Base-by-base conservation (phyloP, 1,140 invertebrate genomes). In the Pseudomyrmex concolor region DNA sequence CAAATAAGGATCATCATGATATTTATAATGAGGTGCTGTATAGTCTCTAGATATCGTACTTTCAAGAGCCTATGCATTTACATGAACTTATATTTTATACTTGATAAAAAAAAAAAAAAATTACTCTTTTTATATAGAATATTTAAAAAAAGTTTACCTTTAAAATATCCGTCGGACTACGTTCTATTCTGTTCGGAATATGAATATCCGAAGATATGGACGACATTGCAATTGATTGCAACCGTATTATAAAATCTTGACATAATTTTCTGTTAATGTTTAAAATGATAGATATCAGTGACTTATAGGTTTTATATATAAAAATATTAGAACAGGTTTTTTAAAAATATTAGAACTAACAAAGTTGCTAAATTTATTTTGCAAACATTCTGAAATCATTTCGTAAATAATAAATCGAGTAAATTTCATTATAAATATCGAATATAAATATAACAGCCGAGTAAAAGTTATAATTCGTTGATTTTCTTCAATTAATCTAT, bases 1-100 rank as follows among this genome's bases (percentile, higher is more conserved):
- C 2, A 99, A 94, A 92, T 95, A 98, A 5, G 98, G 98, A 94
- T 99, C 98, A 95, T 99, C 98, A 90, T 97, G 96, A 92, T 96
- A 99, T 92, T 97, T 97, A 91, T 97, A 98, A 92, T 97, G 96
- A 22, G 97, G 94, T n/a, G 97, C 97, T 17, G 96, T 97, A 48
- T 95, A 95, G 94, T 98, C 98, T 43, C 95, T 93, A 48, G 95
- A 94, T 19, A 98, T 95, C 2, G 97, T 98, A 81, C 94, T 95
- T 50, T 97, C 96, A 84, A 98, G 93, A 9, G 97, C 97, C 94
- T 97, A 94, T 57, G 84, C 64, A 68, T 34, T 34, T 34, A 68
- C n/a, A n/a, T 64, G 22, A 64, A 85, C 25, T 62, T 57, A 62
- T 43, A 63, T 17, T 2, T 34, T 0, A 78, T 45, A 68, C 5